Evolutionary conservation across 2,888 invertebrate genomes (phyloP).

Genomic region (Aethes cnicana): DNA sequence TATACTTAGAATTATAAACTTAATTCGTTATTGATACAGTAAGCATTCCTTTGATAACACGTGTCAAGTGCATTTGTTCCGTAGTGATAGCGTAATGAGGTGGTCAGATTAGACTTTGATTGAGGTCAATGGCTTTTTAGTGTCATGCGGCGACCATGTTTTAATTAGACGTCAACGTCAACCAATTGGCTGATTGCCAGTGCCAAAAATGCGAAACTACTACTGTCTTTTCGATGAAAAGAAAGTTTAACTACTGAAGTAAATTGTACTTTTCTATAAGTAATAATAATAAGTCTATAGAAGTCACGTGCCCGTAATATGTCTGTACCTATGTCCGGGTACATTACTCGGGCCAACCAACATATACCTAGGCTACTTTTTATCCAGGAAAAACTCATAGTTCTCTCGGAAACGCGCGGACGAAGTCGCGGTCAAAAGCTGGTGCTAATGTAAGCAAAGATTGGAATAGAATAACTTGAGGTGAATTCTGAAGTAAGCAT

Average conservation of each 20-base stretch:
- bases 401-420: no score
- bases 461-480: no score
- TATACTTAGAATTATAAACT: not conserved
- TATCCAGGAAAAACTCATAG: no score
- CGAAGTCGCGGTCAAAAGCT: no score
- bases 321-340: no score
- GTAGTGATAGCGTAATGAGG: constrained; percentile 10
- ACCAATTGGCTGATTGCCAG: constrained; percentile 20
- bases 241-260: not conserved
- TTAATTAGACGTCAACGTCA: constrained; percentile 22
- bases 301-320: no score
- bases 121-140: constrained; percentile 22
- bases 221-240: constrained; percentile 13
- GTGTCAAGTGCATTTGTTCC: constrained; percentile 2
- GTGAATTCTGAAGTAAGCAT: no score
- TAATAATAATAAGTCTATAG: no score
- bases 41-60: not conserved
- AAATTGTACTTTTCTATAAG: no score
- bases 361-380: no score
- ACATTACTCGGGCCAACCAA: no score
- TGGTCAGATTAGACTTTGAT: constrained; percentile 24
- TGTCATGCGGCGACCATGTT: constrained; percentile 13
- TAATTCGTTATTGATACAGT: not conserved
- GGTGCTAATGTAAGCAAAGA: no score
- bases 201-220: constrained; percentile 11